These are phyloP conservation scores for Scrobipalpa atriplicella DNA, from an alignment of 2,888 invertebrate genomes.

Conservation along the genomic window DNA sequence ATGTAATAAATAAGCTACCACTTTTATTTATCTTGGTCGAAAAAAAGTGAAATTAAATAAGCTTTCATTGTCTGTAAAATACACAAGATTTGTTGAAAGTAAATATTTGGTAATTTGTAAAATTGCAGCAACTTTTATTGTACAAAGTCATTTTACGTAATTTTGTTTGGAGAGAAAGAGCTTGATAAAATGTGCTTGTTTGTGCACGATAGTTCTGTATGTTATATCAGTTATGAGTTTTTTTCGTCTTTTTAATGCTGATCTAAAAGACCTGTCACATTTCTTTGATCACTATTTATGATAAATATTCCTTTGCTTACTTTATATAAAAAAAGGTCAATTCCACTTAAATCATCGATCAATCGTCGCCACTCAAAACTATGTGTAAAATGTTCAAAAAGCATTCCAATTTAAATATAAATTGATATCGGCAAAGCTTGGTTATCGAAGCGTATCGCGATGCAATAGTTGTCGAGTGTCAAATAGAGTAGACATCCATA, in stretches of 20 bases:
- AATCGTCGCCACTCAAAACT: neutral
- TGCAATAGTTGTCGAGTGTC: slow-evolving; percentile 14
- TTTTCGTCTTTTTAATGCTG: too few relatives aligned
- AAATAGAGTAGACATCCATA: slow-evolving; percentile 25
- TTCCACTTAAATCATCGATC: neutral
- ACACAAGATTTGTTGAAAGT: neutral
- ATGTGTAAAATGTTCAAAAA: neutral
- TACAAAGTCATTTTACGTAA: neutral
- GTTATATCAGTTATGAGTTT: too few relatives aligned
- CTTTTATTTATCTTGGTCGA: too few relatives aligned
- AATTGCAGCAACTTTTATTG: neutral
- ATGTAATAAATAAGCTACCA: too few relatives aligned
- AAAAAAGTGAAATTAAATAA: too few relatives aligned
- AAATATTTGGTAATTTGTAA: neutral
- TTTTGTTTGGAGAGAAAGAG: slow-evolving; percentile 6
- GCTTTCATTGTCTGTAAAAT: too few relatives aligned
- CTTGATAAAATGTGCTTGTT: neutral
- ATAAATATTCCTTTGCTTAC: too few relatives aligned
- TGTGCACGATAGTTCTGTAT: neutral
- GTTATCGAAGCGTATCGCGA: slow-evolving; percentile 12
- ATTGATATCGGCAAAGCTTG: slow-evolving; percentile 2
- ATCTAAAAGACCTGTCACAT: too few relatives aligned
- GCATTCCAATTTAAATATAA: neutral
- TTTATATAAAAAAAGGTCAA: too few relatives aligned
- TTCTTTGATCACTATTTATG: too few relatives aligned